Evolutionary conservation across 2,888 invertebrate species (phyloP), one percentile per base, ranked within the genome.

Genomic region (Machimus atricapillus): DNA sequence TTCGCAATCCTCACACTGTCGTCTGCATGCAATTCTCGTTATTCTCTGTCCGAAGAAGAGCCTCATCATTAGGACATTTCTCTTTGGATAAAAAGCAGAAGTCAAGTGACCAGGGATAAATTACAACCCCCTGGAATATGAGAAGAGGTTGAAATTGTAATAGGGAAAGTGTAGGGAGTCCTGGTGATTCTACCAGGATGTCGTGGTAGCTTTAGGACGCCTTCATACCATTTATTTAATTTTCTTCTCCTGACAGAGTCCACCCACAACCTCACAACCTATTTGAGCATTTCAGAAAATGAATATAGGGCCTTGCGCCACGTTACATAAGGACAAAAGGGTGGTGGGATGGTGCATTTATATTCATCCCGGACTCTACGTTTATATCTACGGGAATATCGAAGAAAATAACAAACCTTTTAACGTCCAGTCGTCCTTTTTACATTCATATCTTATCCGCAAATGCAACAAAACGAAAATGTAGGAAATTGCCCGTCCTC

Each of bases 341-440:
- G 14, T 46, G 27, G 79, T 19, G 46, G 43, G 23, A 5, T 31
- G 12, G 31, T 31, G 79, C 52, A 79, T 46, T 79, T 79, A 79
- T 52, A 79, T 79, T 79, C 52, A 27, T 23, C 27, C 19, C 40
- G 16, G 23, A 79, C 52, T 52, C 14, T 16, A 46, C 7, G 52
- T 1, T 16, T 31, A 79, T 79, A 79, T 27, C 46, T 79, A 23
- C 46, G 52, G 16, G 52, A 66, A 82, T 40, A 82, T 82, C 56
- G 58, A 66, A 82, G 82, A 82, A 82, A 82, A 82, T 82, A 82
- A 82, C 82, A 82, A 82, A 23, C 82, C 31, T 31, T 82, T 82
- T 34, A 40, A 19, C 82, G 40, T 82, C 82, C 58, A 37, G 82
- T 2, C 56, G 82, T 66, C 82, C 82, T 82, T 82, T 82, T 82